These are phyloP conservation scores for Reinhardtius hippoglossoides DNA, from an alignment of 2,113 vertebrate genomes.

Conservation along the genomic window DNA sequence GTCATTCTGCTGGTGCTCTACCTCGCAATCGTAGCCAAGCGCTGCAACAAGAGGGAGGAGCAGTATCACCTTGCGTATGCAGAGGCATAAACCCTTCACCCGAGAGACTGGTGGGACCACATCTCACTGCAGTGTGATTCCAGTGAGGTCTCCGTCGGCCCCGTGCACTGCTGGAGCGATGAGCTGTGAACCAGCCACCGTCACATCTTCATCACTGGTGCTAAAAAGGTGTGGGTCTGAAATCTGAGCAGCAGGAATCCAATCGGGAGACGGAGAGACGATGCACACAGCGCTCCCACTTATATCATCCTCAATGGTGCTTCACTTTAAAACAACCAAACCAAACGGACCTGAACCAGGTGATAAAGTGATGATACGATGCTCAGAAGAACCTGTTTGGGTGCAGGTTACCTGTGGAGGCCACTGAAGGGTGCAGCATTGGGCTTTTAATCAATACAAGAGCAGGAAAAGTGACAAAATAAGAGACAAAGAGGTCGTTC, in stretches of 20 bases:
- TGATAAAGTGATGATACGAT: slow-evolving; percentile 4
- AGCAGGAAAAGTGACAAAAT: too few species aligned
- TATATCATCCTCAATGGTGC: slow-evolving; percentile 48
- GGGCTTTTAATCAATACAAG: too few species aligned
- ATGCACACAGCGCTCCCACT: slow-evolving; percentile 12
- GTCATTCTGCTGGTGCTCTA: slow-evolving; percentile 92
- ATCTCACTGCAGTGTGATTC: slow-evolving; percentile 32
- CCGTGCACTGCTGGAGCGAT: slow-evolving; percentile 26
- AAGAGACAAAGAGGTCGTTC: too few species aligned
- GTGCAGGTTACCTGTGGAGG: too few species aligned
- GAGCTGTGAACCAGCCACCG: slow-evolving; percentile 15
- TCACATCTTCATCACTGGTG: slow-evolving; percentile 57
- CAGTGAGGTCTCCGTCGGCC: slow-evolving; percentile 22
- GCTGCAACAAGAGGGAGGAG: slow-evolving; percentile 93
- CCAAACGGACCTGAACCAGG: slow-evolving; percentile 26
- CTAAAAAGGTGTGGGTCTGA: slow-evolving; percentile 49
- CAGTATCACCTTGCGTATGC: slow-evolving; percentile 89
- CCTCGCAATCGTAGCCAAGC: slow-evolving; percentile 91
- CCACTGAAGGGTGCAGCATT: too few species aligned
- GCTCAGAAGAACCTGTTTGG: too few species aligned
- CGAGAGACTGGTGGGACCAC: slow-evolving; percentile 5
- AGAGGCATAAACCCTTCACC: slow-evolving; percentile 82
- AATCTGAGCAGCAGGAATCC: slow-evolving; percentile 23
- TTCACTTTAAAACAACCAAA: slow-evolving; percentile 18
- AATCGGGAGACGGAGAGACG: not conserved